Conservation (phyloP, 2,797 vertebrate genomes). For the Kryptolebias ocellatus region DNA sequence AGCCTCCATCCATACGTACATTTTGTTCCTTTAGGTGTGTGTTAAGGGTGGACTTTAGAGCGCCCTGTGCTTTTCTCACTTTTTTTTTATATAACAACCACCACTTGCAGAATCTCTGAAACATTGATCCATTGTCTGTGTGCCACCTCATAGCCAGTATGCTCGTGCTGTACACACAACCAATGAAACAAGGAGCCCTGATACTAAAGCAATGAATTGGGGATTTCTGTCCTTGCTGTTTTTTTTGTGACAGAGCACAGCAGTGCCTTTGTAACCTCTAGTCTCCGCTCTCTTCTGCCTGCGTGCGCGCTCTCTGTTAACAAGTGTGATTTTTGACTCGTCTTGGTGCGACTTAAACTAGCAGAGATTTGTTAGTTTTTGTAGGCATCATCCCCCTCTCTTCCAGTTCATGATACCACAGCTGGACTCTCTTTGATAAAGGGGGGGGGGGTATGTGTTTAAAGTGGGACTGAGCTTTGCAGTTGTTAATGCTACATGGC, state of each 20-base stretch:
- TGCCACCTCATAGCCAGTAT: constrained; percentile 21
- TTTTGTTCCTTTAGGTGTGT: constrained; percentile 55
- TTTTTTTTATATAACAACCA: constrained; percentile 12
- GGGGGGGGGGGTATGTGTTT: not conserved
- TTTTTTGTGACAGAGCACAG: constrained; percentile 31
- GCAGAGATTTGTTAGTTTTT: constrained; percentile 39
- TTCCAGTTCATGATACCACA: constrained; percentile 27
- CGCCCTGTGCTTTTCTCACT: constrained; percentile 35
- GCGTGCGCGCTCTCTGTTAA: constrained; percentile 15
- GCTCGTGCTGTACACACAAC: constrained; percentile 17
- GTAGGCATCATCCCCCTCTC: not conserved
- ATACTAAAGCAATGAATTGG: constrained; percentile 36
- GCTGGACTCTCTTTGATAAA: constrained; percentile 45
- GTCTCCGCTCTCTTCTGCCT: constrained; percentile 38
- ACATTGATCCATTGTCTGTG: constrained; percentile 52
- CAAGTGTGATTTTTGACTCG: constrained; percentile 34
- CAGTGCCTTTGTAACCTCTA: constrained; percentile 47
- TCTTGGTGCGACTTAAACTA: constrained; percentile 9
- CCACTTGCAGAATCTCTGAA: constrained; percentile 42
- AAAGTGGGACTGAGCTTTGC: too few relatives aligned
- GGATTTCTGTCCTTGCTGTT: constrained; percentile 39
- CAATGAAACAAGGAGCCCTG: constrained; percentile 18
- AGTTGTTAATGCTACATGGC: too few relatives aligned
- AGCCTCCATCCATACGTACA: constrained; percentile 47
- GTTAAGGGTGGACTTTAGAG: constrained; percentile 71